phyloP scores from a whole-genome alignment of 2,113 vertebrate genomes.

The Istiophorus platypterus region DNA sequence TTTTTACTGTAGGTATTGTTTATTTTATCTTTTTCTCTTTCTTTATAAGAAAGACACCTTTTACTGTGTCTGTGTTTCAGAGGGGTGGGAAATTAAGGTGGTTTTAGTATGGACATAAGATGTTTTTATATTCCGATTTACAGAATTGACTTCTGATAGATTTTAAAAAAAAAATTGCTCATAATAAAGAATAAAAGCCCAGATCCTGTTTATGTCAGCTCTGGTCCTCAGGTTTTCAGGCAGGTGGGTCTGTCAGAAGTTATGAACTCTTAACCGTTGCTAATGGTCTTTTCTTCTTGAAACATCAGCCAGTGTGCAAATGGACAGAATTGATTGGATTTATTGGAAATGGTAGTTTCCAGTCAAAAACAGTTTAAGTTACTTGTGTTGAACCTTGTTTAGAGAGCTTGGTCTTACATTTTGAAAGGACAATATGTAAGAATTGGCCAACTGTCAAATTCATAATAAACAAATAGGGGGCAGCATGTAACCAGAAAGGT shows the following conservation, averaged over 20 bases:
- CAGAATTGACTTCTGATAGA: background rate
- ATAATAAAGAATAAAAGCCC: background rate
- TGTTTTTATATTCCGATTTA: background rate
- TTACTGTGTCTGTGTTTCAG: background rate
- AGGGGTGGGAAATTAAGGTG: background rate
- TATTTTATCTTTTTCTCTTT: background rate
- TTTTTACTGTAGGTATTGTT: background rate
- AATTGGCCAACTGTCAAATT: too few relatives aligned
- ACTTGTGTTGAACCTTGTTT: background rate
- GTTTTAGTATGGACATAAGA: background rate
- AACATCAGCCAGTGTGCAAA: constrained; percentile 12
- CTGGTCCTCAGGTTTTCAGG: background rate
- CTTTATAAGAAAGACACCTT: background rate
- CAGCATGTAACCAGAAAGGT: too few relatives aligned
- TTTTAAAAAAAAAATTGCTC: background rate
- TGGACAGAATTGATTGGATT: background rate
- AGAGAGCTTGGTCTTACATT: constrained; percentile 3
- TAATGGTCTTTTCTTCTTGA: background rate
- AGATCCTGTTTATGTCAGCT: background rate
- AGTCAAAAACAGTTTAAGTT: background rate
- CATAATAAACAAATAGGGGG: too few relatives aligned
- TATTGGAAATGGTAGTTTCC: constrained; percentile 3
- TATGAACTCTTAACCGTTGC: background rate
- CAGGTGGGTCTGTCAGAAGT: background rate
- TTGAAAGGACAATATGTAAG: constrained; percentile 11